Evolutionary conservation across 2,113 vertebrate species (phyloP).

Genomic region (Salvelinus namaycush): DNA sequence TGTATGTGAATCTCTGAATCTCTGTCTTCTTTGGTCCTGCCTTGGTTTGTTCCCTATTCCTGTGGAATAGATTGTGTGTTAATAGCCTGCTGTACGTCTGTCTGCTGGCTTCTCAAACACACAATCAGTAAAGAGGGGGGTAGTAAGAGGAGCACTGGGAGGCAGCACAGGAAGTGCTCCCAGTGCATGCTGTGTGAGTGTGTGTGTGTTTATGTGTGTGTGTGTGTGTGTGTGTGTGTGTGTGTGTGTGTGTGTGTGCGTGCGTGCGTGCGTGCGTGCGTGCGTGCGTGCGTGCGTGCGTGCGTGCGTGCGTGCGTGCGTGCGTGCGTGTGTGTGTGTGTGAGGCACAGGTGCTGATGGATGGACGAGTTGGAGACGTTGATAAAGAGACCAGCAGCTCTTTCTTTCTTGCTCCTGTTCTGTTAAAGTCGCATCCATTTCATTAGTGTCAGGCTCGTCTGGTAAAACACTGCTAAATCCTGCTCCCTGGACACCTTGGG

Average conservation of each 20-base stretch:
- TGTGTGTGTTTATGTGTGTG: background rate
- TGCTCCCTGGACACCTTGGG: conserved; percentile 24
- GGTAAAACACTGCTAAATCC: conserved; percentile 7
- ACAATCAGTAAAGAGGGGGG: no score
- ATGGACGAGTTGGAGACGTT: conserved; percentile 42
- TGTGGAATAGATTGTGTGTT: conserved; percentile 32
- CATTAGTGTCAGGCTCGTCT: conserved; percentile 46
- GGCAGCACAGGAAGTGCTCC: no score
- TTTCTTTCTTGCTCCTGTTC: conserved; percentile 10
- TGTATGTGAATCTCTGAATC: no score
- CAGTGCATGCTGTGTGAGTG: no score
- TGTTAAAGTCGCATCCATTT: conserved; percentile 45
- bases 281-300: no score
- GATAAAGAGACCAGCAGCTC: conserved; percentile 43
- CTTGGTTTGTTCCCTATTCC: conserved; percentile 17
- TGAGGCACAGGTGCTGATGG: background rate
- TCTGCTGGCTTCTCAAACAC: conserved; percentile 46
- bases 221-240: background rate
- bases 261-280: background rate
- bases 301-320: background rate
- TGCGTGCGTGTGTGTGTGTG: background rate
- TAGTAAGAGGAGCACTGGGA: no score
- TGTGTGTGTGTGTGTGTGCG: background rate
- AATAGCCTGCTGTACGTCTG: conserved; percentile 27
- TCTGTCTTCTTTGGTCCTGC: background rate